Percentiles rank a stretch among this genome's conserved stretches.
Evolutionary conservation across 2,888 invertebrate genomes (phyloP).

Genomic region (Hylaea fasciaria): DNA sequence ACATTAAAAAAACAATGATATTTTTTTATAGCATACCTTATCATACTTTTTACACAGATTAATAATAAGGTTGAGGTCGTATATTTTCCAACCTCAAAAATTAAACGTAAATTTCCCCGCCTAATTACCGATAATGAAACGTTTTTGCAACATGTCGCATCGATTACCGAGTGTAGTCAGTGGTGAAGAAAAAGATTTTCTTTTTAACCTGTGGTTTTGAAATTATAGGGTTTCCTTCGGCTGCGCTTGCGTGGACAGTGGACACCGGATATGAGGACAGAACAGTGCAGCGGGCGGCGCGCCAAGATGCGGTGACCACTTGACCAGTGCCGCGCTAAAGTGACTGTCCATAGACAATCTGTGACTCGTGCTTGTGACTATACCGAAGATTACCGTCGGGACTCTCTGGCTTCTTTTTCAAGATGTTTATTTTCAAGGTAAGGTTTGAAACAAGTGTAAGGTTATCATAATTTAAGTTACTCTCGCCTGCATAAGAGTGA

Average conservation of each 20-base stretch:
- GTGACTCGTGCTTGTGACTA: conserved; percentile 53
- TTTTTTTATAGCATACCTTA: not conserved
- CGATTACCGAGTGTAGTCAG: conserved; percentile 70
- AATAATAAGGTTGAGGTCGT: not conserved
- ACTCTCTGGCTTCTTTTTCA: conserved; percentile 43
- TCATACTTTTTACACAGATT: not conserved
- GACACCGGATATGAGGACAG: conserved; percentile 69
- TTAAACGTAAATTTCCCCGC: conserved; percentile 48
- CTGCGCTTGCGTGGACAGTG: conserved; percentile 64
- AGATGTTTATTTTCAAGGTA: conserved; percentile 67
- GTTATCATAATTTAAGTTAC: too few relatives aligned
- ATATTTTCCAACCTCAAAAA: conserved; percentile 30
- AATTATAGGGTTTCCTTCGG: conserved; percentile 80
- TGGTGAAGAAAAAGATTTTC: conserved; percentile 65
- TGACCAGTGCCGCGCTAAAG: conserved; percentile 50
- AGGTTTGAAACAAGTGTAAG: conserved; percentile 33
- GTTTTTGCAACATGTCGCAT: conserved; percentile 40
- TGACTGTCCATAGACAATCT: conserved; percentile 55
- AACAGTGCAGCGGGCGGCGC: conserved; percentile 46
- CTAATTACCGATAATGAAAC: conserved; percentile 45
- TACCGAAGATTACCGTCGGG: conserved; percentile 39
- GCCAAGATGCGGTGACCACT: conserved; percentile 60
- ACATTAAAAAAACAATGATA: conserved; percentile 11
- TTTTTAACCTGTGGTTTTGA: conserved; percentile 70
- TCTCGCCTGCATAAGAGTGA: too few relatives aligned